Percentiles rank a stretch among this genome's conserved stretches.
Conservation (phyloP, 2,797 vertebrate species). For the Buphagus erythrorhynchus region DNA sequence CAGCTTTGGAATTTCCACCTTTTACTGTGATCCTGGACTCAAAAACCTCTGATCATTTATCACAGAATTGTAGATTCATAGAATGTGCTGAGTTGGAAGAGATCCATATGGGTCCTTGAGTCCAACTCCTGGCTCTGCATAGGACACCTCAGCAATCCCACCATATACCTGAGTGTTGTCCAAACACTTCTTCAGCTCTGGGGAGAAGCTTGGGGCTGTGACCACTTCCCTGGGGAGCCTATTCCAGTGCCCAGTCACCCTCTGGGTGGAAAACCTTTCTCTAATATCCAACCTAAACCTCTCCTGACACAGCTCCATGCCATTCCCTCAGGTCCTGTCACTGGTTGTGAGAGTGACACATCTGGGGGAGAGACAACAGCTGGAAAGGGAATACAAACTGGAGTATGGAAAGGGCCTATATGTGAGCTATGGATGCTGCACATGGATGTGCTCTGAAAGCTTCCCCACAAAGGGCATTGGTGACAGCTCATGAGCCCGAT, state of each 20-base stretch:
- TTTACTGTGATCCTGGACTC: not conserved
- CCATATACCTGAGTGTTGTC: fast-evolving
- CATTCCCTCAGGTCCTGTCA: not conserved
- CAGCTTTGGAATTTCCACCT: not conserved
- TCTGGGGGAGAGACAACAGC: not conserved
- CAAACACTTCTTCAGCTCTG: not conserved
- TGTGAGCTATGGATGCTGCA: not conserved
- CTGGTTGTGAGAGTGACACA: not conserved
- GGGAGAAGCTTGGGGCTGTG: not conserved
- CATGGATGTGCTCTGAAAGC: not conserved
- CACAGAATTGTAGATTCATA: not conserved
- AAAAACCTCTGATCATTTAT: not conserved
- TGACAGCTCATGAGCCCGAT: fast-evolving
- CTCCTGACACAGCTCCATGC: not conserved
- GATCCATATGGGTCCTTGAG: not conserved
- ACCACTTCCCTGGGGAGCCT: not conserved
- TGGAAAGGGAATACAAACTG: not conserved
- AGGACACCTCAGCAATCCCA: not conserved
- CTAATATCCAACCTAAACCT: not conserved
- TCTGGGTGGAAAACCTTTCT: not conserved
- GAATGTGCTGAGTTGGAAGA: not conserved
- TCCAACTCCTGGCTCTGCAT: not conserved
- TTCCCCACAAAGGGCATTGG: fast-evolving
- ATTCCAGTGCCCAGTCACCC: fast-evolving
- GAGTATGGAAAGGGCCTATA: fast-evolving